These are phyloP conservation scores for Drosophila dunni DNA, from an alignment of 1,140 invertebrate genomes.

Conservation along the genomic window DNA sequence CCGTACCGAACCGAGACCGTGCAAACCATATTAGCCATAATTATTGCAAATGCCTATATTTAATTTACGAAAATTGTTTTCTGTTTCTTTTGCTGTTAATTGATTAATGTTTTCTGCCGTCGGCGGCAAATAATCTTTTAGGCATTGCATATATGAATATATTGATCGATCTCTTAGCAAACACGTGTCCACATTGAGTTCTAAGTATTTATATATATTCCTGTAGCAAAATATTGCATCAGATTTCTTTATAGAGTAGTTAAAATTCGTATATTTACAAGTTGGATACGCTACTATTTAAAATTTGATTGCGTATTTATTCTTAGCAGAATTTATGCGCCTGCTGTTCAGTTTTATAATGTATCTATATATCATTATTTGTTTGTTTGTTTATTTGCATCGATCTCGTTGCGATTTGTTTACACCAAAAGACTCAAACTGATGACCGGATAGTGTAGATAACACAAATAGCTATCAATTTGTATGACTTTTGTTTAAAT, in stretches of 20 bases:
- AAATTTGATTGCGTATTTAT: constrained; percentile 18
- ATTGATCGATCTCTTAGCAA: constrained; percentile 45
- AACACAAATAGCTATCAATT: not conserved
- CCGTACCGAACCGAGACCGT: constrained; percentile 2
- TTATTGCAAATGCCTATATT: constrained; percentile 68
- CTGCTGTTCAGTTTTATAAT: constrained; percentile 37
- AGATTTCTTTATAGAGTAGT: constrained; percentile 17
- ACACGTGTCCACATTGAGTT: constrained; percentile 22
- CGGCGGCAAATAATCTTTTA: constrained; percentile 54
- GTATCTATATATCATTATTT: constrained; percentile 42
- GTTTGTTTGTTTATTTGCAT: constrained; percentile 41
- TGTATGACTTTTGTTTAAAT: not conserved
- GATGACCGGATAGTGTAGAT: constrained; percentile 8
- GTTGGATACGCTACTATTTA: constrained; percentile 14
- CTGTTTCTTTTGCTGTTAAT: constrained; percentile 49
- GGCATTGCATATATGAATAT: constrained; percentile 62
- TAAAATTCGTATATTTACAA: constrained; percentile 15
- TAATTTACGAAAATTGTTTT: constrained; percentile 57
- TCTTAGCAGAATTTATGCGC: constrained; percentile 20
- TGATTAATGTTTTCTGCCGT: constrained; percentile 59
- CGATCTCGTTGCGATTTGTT: constrained; percentile 22
- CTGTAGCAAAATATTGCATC: not conserved
- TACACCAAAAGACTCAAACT: constrained; percentile 9
- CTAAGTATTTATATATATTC: not conserved
- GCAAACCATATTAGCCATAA: constrained; percentile 49